A percentile compares a stretch with the other conserved stretches of the same genome.
Evolutionary conservation across 2,888 invertebrate species (phyloP).

Genomic region (Rhaphigaster nebulosa): DNA sequence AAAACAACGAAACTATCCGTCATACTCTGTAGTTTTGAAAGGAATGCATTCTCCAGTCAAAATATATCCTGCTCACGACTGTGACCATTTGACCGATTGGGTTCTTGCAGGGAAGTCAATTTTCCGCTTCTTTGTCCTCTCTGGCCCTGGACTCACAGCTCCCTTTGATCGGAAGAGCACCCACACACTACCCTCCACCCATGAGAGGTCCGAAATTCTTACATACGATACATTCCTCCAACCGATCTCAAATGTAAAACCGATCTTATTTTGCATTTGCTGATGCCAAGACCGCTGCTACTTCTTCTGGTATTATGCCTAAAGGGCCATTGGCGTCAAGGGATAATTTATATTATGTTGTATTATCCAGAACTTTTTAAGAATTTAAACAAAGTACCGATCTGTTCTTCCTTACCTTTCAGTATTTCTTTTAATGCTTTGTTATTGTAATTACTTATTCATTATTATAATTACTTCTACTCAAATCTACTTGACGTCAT

Average conservation of each 20-base stretch:
- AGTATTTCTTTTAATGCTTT: too few species aligned
- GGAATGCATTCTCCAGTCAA: background rate
- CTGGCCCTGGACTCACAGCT: background rate
- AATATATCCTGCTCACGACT: background rate
- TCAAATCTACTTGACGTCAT: too few species aligned
- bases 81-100: background rate
- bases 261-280: background rate
- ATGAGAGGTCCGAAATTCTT: background rate
- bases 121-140: conserved; percentile 10
- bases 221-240: background rate
- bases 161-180: background rate
- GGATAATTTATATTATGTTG: too few species aligned
- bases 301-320: too few species aligned
- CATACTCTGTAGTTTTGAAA: background rate
- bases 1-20: background rate
- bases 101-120: background rate
- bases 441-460: too few species aligned
- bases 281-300: background rate
- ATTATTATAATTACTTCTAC: too few species aligned
- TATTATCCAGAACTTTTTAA: too few species aligned
- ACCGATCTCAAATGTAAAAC: background rate
- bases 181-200: background rate
- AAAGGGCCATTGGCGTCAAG: too few species aligned
- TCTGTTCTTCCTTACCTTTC: too few species aligned
- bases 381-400: too few species aligned